These are phyloP conservation scores for Ceratitis capitata DNA, from an alignment of 1,140 invertebrate species.

Conservation along the genomic window DNA sequence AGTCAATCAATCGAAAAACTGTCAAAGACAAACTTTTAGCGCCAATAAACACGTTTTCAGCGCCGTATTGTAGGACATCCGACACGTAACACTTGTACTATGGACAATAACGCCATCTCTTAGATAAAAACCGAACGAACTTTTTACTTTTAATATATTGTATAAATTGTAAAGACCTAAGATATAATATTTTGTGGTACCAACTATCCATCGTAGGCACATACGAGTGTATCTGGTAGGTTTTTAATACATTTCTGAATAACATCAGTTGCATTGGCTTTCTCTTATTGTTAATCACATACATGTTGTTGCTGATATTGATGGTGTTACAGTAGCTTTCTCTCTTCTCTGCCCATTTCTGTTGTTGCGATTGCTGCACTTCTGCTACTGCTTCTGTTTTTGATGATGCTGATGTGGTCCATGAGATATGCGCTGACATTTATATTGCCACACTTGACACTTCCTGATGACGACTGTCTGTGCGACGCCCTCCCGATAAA, in stretches of 20 bases:
- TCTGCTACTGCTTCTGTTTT: not conserved
- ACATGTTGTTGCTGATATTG: not conserved
- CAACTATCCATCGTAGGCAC: no score
- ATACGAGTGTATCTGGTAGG: not conserved
- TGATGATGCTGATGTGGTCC: not conserved
- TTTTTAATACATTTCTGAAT: not conserved
- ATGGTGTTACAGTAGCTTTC: not conserved
- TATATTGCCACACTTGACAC: constrained; percentile 35
- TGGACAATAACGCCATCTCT: no score
- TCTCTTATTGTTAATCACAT: constrained; percentile 2
- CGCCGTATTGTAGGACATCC: no score
- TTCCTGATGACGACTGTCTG: constrained; percentile 8
- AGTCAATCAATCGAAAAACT: no score
- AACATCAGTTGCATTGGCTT: not conserved
- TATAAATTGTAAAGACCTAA: no score
- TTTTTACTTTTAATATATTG: no score
- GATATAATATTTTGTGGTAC: no score
- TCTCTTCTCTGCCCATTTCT: not conserved
- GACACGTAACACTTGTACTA: no score
- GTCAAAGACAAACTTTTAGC: no score
- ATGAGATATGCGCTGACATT: constrained; percentile 31
- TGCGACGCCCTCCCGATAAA: not conserved
- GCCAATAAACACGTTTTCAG: no score
- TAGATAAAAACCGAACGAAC: no score
- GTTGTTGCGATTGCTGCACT: not conserved